Conservation (phyloP, 2,888 invertebrate genomes). For the Acanthosepion esculentum region DNA sequence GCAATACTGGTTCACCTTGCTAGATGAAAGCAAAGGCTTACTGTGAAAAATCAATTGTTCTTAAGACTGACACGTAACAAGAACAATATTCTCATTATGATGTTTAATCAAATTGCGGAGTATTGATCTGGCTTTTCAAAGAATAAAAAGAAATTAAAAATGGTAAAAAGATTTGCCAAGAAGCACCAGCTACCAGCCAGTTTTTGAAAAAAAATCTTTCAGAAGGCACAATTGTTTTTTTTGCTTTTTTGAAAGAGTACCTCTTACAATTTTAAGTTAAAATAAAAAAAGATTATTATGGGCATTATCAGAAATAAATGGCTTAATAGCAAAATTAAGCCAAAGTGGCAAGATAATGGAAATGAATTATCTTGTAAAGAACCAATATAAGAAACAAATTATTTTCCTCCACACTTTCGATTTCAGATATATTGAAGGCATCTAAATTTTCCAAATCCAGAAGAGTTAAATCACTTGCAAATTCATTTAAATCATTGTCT, state of each 20-base stretch:
- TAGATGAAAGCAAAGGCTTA: not conserved
- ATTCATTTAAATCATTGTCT: no score
- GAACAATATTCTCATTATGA: constrained; percentile 33
- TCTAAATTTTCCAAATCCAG: no score
- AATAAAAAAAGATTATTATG: not conserved
- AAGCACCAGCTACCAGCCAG: no score
- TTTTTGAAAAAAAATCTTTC: no score
- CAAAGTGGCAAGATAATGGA: not conserved
- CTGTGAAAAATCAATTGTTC: not conserved
- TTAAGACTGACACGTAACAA: not conserved
- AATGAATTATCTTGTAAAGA: not conserved
- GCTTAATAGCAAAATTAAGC: not conserved
- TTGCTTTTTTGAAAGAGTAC: no score
- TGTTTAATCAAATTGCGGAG: not conserved
- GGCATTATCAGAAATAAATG: not conserved
- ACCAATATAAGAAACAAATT: not conserved
- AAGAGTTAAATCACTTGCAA: no score
- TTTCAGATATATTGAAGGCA: no score
- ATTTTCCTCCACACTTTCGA: not conserved
- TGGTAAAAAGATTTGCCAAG: no score
- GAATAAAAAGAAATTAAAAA: not conserved
- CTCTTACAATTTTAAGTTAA: no score
- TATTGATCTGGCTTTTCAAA: not conserved
- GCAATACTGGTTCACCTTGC: constrained; percentile 1
- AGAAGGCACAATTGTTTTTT: no score